A percentile compares a stretch with the other conserved stretches of the same genome.
Conservation (phyloP, 2,797 vertebrate genomes). For the Gambelia wislizenii region DNA sequence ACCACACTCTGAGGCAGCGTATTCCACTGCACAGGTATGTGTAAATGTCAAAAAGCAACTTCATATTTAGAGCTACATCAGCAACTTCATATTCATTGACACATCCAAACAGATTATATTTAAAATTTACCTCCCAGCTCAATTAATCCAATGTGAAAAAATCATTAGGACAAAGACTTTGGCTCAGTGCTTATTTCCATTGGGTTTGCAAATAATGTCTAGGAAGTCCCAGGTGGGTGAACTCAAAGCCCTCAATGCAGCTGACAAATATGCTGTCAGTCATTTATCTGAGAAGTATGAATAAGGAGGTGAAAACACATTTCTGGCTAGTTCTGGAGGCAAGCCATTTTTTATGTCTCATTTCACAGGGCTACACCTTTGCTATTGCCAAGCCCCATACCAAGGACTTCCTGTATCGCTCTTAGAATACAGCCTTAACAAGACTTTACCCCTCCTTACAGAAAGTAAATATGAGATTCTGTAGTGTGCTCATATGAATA, state of each 20-base stretch:
- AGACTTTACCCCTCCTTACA: neutral
- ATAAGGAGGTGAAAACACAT: constrained; percentile 51
- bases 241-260: constrained; percentile 31
- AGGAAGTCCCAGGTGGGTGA: neutral
- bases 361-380: constrained; percentile 42
- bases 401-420: neutral
- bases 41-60: no score
- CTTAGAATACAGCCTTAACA: neutral
- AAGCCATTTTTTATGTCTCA: constrained; percentile 63
- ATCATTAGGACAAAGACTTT: neutral
- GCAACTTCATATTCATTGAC: neutral
- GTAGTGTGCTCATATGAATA: neutral
- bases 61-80: no score
- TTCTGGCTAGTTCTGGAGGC: constrained; percentile 57
- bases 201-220: neutral
- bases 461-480: neutral
- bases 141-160: neutral
- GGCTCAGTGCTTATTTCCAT: neutral
- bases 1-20: no score
- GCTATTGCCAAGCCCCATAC: constrained; percentile 31
- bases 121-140: neutral
- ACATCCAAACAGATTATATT: neutral
- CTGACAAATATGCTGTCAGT: constrained; percentile 44
- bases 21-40: no score
- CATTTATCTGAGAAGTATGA: constrained; percentile 72